Evolutionary conservation across 2,888 invertebrate species (phyloP).

Genomic region (Strigamia transsilvanica): DNA sequence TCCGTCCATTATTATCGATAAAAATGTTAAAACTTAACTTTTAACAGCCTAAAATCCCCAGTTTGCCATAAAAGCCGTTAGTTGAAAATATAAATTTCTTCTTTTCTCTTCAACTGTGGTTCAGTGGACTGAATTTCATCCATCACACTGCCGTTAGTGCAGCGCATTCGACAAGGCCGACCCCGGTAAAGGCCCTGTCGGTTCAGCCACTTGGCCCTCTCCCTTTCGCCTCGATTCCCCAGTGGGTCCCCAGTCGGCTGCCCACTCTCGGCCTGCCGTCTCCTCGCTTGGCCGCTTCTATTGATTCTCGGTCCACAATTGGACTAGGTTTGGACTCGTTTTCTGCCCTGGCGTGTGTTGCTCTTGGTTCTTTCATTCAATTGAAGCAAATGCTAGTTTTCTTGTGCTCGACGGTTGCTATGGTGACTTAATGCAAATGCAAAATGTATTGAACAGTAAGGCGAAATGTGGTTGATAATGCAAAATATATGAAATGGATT

Average conservation of each 20-base stretch:
- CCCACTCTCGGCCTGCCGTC: constrained; percentile 21
- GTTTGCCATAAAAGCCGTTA: not conserved
- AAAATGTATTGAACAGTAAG: not conserved
- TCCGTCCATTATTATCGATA: not conserved
- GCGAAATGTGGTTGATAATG: not conserved
- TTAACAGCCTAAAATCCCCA: not conserved
- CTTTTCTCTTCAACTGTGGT: not conserved
- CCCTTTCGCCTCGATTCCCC: not conserved
- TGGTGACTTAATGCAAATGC: not conserved
- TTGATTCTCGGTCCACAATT: constrained; percentile 30
- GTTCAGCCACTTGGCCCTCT: constrained; percentile 2
- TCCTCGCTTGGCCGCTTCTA: constrained; percentile 17
- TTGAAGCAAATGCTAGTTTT: constrained; percentile 30
- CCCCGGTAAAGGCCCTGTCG: constrained; percentile 1
- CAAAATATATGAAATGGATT: not conserved
- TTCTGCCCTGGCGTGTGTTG: constrained; percentile 13
- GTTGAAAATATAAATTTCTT: not conserved
- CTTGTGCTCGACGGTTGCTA: not conserved
- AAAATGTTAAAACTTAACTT: not conserved
- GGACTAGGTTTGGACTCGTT: not conserved
- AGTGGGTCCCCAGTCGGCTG: constrained; percentile 3
- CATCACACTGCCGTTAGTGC: not conserved
- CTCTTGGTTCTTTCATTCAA: not conserved
- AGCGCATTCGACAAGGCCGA: constrained; percentile 2
- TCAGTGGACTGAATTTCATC: not conserved